phyloP scores from a whole-genome alignment of 2,888 invertebrate species.

The Loripinus fragilis region DNA sequence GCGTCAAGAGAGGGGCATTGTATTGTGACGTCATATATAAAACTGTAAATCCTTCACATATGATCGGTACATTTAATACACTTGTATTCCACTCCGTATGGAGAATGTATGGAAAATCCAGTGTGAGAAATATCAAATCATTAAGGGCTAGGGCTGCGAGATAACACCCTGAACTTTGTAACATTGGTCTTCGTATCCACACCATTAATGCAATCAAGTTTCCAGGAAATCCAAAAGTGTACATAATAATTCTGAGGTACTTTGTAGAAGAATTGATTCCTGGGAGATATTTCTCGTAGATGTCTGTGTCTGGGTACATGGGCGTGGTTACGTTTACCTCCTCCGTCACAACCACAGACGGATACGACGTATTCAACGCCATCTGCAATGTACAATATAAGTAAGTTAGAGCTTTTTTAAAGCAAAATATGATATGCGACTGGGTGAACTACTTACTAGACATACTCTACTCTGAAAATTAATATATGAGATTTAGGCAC shows the following conservation, averaged over 20 bases:
- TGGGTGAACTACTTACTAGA: too few species aligned
- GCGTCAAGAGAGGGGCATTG: slow-evolving; percentile 80
- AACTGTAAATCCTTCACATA: slow-evolving; percentile 80
- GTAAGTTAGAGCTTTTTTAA: too few species aligned
- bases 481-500: too few species aligned
- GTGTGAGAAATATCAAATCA: slow-evolving; percentile 79
- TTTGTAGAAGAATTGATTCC: slow-evolving; percentile 57
- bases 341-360: slow-evolving; percentile 5
- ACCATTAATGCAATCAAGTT: slow-evolving; percentile 81
- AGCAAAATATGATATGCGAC: too few species aligned
- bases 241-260: slow-evolving; percentile 71
- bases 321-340: slow-evolving; percentile 38
- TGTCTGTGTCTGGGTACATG: slow-evolving; percentile 19
- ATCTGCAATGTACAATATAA: slow-evolving; percentile 27
- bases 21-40: slow-evolving; percentile 80
- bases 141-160: slow-evolving; percentile 81
- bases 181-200: slow-evolving; percentile 82
- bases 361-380: slow-evolving; percentile 4
- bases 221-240: slow-evolving; percentile 81
- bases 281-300: slow-evolving; percentile 63
- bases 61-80: slow-evolving; percentile 71
- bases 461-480: too few species aligned
- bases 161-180: slow-evolving; percentile 82
- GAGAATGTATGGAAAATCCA: slow-evolving; percentile 78
- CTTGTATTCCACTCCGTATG: slow-evolving; percentile 75